phyloP scores from a whole-genome alignment of 2,113 vertebrate species.

The Phoxinus phoxinus region DNA sequence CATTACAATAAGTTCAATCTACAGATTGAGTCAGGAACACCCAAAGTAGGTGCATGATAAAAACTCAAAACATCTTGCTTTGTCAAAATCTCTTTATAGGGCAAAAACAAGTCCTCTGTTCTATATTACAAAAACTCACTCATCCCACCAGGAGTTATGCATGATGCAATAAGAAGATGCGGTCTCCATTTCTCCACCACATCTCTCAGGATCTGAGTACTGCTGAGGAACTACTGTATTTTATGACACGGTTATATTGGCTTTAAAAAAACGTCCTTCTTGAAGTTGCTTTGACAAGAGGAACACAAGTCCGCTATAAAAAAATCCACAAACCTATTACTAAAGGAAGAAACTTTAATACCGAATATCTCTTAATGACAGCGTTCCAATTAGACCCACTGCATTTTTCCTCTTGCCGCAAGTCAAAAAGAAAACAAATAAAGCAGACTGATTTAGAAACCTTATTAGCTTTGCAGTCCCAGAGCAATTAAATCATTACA shows the following conservation, averaged over 20 bases:
- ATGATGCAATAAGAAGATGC: conserved; percentile 47
- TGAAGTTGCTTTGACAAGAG: conserved; percentile 70
- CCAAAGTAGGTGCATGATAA: neutral
- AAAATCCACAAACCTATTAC: conserved; percentile 56
- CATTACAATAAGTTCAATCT: neutral
- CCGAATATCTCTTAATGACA: conserved; percentile 80
- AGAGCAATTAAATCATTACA: conserved; percentile 83
- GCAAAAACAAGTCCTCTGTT: conserved; percentile 49
- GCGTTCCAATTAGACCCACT: conserved; percentile 80
- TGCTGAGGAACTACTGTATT: conserved; percentile 59
- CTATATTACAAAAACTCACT: conserved; percentile 30
- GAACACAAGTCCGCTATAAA: conserved; percentile 66
- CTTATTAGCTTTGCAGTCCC: conserved; percentile 84
- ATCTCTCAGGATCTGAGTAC: conserved; percentile 53
- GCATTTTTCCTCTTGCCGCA: conserved; percentile 78
- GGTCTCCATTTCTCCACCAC: conserved; percentile 53
- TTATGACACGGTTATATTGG: conserved; percentile 66
- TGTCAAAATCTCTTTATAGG: conserved; percentile 27
- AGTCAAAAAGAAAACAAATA: conserved; percentile 83
- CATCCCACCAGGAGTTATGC: conserved; percentile 39
- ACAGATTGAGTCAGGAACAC: neutral
- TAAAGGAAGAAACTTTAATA: conserved; percentile 82
- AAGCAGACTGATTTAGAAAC: conserved; percentile 82
- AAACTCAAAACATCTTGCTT: neutral
- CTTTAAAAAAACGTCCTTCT: conserved; percentile 76